Base-by-base conservation (phyloP, 2,797 vertebrate genomes). In the Betta splendens region DNA sequence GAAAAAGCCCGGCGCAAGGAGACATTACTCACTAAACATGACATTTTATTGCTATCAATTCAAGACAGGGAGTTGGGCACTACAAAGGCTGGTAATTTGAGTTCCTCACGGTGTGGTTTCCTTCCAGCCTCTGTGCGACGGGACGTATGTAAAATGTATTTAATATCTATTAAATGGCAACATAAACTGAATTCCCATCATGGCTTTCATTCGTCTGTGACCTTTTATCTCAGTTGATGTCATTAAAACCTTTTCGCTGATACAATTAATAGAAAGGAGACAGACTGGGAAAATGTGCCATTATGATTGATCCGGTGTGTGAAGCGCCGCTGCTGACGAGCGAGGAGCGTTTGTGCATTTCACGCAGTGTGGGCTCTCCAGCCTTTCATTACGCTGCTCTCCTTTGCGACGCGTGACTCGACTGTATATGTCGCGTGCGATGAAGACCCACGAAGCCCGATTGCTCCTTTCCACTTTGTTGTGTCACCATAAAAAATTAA, bases 21-120 rank as follows among this genome's bases (percentile, higher is more conserved):
- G 55, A 73, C 85, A 84, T 89, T 86, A 86, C 64, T 85, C 78
- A 78, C 83, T 56, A 74, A 79, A 85, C 77, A 79, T 86, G 86
- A 87, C 81, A 86, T 89, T 90, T 86, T 65, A 59, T 75, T 46
- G 67, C 79, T 73, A 79, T 72, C 69, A 68, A 77, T 84, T 83
- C 57, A 64, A 76, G 64, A 68, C 62, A 60, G 54, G 49, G 61
- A 79, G 64, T 53, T 75, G 57, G 60, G 69, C 58, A 58, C 72
- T 78, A 79, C 60, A 62, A 54, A 58, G 51, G 42, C 68, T 64
- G 69, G 80, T 83, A 70, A 75, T 85, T 86, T 87, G 74, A 77
- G 71, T 71, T 70, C 36, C 65, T 53, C n/a, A n/a, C n/a, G n/a
- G n/a, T n/a, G n/a, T n/a, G n/a, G n/a, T n/a, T n/a, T n/a, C n/a